A percentile compares a stretch with the other conserved stretches of the same genome.
phyloP scores from a whole-genome alignment of 2,888 invertebrate genomes.

The Trachelus troglodyta region DNA sequence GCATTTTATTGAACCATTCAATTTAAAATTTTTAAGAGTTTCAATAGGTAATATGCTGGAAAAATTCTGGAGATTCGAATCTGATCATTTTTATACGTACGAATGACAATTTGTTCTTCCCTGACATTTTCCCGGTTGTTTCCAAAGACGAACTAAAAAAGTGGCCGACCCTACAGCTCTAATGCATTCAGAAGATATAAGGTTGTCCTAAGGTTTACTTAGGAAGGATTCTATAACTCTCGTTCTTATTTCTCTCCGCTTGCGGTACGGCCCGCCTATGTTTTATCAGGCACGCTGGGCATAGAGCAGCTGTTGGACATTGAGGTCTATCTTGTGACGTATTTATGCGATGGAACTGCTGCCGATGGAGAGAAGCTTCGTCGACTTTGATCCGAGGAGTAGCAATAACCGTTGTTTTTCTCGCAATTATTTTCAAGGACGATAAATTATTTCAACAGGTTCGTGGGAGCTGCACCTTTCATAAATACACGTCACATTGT shows the following conservation, averaged over 20 bases:
- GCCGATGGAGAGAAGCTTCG: conserved; percentile 1
- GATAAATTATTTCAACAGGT: conserved; percentile 14
- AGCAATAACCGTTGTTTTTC: conserved; percentile 8
- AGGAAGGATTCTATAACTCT: background rate
- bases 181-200: background rate
- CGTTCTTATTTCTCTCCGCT: background rate
- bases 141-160: background rate
- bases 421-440: conserved; percentile 13
- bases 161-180: background rate
- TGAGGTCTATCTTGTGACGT: conserved; percentile 31
- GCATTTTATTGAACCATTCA: background rate
- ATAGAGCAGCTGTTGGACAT: conserved; percentile 33
- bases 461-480: background rate
- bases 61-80: background rate
- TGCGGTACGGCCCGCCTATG: conserved; percentile 9
- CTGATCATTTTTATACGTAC: background rate
- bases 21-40: background rate
- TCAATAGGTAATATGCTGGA: background rate
- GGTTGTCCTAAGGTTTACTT: background rate
- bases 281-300: conserved; percentile 25
- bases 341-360: conserved; percentile 28
- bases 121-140: background rate
- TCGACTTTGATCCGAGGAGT: conserved; percentile 3
- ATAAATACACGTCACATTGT: conserved; percentile 34
- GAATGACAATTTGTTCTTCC: background rate